Evolutionary conservation across 2,888 invertebrate species (phyloP).

Genomic region (Pollenia amentaria): DNA sequence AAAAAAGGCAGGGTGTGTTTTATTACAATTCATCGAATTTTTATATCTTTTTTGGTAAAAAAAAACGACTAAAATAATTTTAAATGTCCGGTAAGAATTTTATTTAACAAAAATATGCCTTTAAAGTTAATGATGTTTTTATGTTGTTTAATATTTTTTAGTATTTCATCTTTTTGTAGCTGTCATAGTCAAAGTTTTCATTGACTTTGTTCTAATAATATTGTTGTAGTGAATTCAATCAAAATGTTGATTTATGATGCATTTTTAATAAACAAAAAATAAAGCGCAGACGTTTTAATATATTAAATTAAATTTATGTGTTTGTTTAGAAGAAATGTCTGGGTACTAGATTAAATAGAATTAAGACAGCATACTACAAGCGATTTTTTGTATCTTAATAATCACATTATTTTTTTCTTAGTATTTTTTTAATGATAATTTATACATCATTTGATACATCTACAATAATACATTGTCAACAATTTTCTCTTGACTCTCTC

Average conservation of each 20-base stretch:
- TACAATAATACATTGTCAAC: no score
- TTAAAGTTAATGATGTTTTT: conserved; percentile 5
- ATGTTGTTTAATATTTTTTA: background rate
- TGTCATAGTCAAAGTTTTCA: conserved; percentile 24
- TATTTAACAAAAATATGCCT: conserved; percentile 27
- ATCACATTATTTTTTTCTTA: background rate
- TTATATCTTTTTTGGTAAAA: conserved; percentile 46
- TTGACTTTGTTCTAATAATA: conserved; percentile 36
- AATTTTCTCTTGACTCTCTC: no score
- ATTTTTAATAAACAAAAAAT: conserved; percentile 8
- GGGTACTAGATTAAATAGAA: background rate
- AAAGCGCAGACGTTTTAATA: background rate
- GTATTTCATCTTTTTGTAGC: conserved; percentile 4
- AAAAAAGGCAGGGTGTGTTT: conserved; percentile 66
- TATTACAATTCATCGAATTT: conserved; percentile 45
- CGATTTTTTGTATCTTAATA: background rate
- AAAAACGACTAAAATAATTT: background rate
- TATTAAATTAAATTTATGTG: background rate
- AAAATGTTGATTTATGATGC: conserved; percentile 33
- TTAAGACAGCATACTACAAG: conserved; percentile 1
- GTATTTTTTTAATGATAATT: no score
- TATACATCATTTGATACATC: no score
- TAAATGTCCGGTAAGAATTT: conserved; percentile 40
- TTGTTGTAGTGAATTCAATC: conserved; percentile 36
- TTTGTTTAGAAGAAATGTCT: background rate